A percentile compares a stretch with the other conserved stretches of the same genome.
phyloP scores from a whole-genome alignment of 2,888 invertebrate species.

The Ectemnius continuus region DNA sequence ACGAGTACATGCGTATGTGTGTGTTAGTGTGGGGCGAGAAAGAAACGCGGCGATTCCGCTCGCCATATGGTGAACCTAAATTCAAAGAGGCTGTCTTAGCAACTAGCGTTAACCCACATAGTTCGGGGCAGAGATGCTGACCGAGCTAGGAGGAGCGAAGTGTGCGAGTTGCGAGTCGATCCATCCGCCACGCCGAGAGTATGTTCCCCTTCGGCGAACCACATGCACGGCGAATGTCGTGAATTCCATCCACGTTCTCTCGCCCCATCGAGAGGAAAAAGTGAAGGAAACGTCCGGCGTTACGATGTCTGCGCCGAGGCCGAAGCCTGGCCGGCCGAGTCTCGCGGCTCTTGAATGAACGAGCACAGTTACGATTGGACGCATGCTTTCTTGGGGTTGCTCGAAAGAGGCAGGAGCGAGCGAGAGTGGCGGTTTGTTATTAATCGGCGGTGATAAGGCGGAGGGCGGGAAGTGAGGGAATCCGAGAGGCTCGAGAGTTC shows the following conservation, averaged over 20 bases:
- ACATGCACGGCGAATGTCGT: constrained; percentile 43
- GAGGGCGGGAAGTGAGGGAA: neutral
- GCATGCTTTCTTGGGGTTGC: neutral
- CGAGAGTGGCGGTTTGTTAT: neutral
- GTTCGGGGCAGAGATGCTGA: constrained; percentile 23
- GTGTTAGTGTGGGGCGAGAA: constrained; percentile 34
- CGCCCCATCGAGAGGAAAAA: constrained; percentile 32
- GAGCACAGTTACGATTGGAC: neutral
- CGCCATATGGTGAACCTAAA: constrained; percentile 70
- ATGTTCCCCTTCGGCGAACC: constrained; percentile 23
- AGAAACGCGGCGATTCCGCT: constrained; percentile 61
- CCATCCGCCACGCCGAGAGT: neutral
- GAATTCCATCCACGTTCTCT: constrained; percentile 41
- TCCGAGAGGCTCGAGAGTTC: neutral
- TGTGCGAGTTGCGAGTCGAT: constrained; percentile 6
- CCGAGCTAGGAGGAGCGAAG: neutral
- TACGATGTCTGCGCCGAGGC: constrained; percentile 20
- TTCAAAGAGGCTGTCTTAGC: constrained; percentile 59
- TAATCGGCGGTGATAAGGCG: neutral
- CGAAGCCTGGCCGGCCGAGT: constrained; percentile 1
- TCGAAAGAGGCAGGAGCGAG: neutral
- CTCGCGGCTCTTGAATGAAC: constrained; percentile 1
- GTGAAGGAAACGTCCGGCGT: constrained; percentile 52
- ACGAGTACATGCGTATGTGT: neutral
- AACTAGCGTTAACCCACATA: constrained; percentile 62